Evolutionary conservation across 2,888 invertebrate species (phyloP).

Genomic region (Luffia ferchaultella): DNA sequence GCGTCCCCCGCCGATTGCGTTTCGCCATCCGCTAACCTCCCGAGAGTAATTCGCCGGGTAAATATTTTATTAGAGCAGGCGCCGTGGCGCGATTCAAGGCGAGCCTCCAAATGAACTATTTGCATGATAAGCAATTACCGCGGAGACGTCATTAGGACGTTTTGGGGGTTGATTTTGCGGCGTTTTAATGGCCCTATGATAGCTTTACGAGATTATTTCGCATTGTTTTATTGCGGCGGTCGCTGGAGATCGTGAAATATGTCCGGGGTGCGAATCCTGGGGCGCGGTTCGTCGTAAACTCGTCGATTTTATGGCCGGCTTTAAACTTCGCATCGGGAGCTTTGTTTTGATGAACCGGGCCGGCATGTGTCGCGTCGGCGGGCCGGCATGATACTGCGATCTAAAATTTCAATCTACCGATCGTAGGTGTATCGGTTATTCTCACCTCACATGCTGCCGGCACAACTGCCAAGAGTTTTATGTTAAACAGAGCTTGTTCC

Average conservation of each 20-base stretch:
- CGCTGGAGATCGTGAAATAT: conserved; percentile 8
- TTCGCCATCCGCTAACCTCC: conserved; percentile 21
- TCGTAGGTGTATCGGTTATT: no score
- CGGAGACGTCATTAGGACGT: conserved; percentile 9
- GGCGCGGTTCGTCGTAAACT: conserved; percentile 2
- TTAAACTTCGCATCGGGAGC: background rate
- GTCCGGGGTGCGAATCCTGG: background rate
- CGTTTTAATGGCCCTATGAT: conserved; percentile 9
- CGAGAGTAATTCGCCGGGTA: conserved; percentile 31
- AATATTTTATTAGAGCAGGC: conserved; percentile 34
- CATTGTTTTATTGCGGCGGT: conserved; percentile 9
- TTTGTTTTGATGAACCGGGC: background rate
- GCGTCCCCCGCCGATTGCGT: conserved; percentile 16
- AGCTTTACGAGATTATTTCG: conserved; percentile 11
- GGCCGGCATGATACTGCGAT: background rate
- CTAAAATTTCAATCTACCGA: background rate
- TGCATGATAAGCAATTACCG: conserved; percentile 14
- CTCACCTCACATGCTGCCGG: no score
- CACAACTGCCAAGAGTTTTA: no score
- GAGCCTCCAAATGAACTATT: conserved; percentile 15
- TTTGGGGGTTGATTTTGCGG: conserved; percentile 12
- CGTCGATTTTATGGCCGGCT: conserved; percentile 1
- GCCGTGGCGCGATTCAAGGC: conserved; percentile 2
- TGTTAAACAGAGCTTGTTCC: no score
- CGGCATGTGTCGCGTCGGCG: background rate